Conservation (phyloP, 2,888 invertebrate species). For the Ornithoptera alexandrae region DNA sequence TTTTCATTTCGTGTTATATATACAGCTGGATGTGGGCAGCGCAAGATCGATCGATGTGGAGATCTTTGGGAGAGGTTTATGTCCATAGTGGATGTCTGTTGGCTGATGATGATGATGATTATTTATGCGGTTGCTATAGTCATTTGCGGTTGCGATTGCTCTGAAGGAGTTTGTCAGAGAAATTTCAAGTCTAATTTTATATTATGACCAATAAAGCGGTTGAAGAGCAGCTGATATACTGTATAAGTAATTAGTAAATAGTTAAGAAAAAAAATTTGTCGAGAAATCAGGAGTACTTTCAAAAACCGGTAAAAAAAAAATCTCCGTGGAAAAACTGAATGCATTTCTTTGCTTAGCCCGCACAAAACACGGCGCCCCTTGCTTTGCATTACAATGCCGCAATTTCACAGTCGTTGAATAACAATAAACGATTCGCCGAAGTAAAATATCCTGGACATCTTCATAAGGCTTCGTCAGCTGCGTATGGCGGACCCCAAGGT, state of each 20-base stretch:
- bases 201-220: too few relatives aligned
- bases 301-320: not conserved
- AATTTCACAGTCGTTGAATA: conserved; percentile 26
- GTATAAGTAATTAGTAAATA: not conserved
- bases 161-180: too few relatives aligned
- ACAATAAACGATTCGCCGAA: conserved; percentile 13
- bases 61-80: too few relatives aligned
- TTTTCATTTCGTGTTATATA: too few relatives aligned
- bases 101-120: too few relatives aligned
- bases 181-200: too few relatives aligned
- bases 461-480: conserved; percentile 3
- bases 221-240: not conserved
- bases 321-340: conserved; percentile 2
- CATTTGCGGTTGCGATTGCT: too few relatives aligned
- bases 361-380: conserved; percentile 10
- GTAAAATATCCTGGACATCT: conserved; percentile 17
- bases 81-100: too few relatives aligned
- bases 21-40: too few relatives aligned
- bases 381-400: conserved; percentile 25
- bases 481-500: not conserved
- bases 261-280: not conserved
- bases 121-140: too few relatives aligned
- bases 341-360: conserved; percentile 5
- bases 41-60: too few relatives aligned
- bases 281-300: not conserved